Evolutionary conservation across 1,140 invertebrate genomes (phyloP).

Genomic region (Trypoxylus dichotomus): DNA sequence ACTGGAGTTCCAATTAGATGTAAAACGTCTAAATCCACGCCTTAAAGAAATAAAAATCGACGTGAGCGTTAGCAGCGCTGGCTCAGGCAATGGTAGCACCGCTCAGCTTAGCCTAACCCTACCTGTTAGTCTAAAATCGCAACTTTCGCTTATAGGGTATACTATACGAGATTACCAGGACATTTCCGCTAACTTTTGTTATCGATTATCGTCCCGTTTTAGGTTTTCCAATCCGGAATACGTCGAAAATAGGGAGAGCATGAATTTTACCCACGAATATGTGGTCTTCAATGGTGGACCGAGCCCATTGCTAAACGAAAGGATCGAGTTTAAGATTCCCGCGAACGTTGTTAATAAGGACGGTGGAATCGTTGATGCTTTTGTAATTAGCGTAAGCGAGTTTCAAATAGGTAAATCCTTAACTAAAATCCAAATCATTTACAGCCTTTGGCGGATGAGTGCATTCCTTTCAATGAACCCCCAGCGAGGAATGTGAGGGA

Average conservation of each 20-base stretch:
- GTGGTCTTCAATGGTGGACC: conserved; percentile 16
- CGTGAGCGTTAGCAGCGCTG: background rate
- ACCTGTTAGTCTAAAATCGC: background rate
- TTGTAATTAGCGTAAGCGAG: background rate
- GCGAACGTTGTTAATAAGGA: background rate
- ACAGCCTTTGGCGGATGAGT: background rate
- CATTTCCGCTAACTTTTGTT: background rate
- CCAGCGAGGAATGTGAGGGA: background rate
- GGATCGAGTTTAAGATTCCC: background rate
- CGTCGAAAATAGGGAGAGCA: background rate
- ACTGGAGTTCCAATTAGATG: background rate
- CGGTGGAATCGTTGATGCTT: background rate
- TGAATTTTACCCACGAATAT: conserved; percentile 12
- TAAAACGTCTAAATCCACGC: background rate
- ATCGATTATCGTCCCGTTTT: background rate
- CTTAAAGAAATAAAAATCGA: background rate
- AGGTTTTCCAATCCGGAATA: background rate
- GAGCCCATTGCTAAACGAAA: background rate
- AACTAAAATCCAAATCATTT: background rate
- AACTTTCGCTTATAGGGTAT: background rate
- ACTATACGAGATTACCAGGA: background rate
- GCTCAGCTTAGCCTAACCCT: background rate
- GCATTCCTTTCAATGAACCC: background rate
- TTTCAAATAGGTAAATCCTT: background rate
- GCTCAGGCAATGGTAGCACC: background rate